phyloP scores from a whole-genome alignment of 2,113 vertebrate species.

The Leucopternis melanops region DNA sequence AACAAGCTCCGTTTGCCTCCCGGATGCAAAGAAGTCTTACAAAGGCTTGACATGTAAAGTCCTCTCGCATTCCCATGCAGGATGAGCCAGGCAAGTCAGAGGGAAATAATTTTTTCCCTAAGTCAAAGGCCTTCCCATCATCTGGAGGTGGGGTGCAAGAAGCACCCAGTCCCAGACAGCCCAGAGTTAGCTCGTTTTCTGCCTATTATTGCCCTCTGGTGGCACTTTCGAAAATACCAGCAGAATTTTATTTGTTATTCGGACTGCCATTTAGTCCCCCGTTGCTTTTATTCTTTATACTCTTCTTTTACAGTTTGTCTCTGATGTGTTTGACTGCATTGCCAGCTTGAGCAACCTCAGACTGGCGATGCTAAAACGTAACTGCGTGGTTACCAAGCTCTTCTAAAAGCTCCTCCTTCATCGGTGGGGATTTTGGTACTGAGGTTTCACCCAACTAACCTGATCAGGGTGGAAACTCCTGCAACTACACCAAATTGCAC shows the following conservation, averaged over 20 bases:
- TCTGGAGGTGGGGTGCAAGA: neutral
- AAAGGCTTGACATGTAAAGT: neutral
- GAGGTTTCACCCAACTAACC: neutral
- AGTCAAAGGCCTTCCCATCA: neutral
- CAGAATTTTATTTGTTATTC: rapidly evolving
- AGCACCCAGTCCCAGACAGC: rapidly evolving
- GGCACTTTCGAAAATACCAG: conserved; percentile 2
- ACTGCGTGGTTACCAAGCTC: neutral
- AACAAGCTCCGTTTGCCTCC: neutral
- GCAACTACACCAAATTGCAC: too few species aligned
- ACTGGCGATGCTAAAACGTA: neutral
- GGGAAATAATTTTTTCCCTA: too few species aligned
- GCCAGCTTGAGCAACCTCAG: neutral
- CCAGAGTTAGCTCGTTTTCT: neutral
- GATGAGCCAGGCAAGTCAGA: neutral
- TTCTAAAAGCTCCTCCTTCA: neutral
- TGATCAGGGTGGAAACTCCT: neutral
- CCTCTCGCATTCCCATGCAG: neutral
- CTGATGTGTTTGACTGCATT: neutral
- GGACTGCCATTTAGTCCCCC: neutral
- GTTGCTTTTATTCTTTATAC: neutral
- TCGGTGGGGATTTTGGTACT: neutral
- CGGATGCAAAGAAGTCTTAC: neutral
- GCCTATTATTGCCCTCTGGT: conserved; percentile 49
- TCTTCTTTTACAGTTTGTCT: neutral